phyloP scores from a whole-genome alignment of 2,888 invertebrate species.

The Lobophora halterata region DNA sequence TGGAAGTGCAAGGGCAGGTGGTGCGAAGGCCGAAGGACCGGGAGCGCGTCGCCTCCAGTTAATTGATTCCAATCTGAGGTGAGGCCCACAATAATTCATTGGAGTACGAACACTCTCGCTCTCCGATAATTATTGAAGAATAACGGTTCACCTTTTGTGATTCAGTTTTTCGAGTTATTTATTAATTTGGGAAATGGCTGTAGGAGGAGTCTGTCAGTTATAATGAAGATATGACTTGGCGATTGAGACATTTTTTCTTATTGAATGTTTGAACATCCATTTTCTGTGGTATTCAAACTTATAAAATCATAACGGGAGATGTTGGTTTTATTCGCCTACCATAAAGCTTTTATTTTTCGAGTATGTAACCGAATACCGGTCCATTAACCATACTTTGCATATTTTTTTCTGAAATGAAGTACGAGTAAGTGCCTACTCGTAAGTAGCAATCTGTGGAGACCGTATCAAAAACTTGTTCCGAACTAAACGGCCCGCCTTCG shows the following conservation, averaged over 20 bases:
- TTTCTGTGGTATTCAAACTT: too few relatives aligned
- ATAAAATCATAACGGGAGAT: too few relatives aligned
- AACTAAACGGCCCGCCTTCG: conserved; percentile 16
- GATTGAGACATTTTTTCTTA: too few relatives aligned
- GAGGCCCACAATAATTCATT: conserved; percentile 60
- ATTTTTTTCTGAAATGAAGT: background rate
- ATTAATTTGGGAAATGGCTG: too few relatives aligned
- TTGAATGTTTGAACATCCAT: too few relatives aligned
- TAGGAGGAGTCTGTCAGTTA: too few relatives aligned
- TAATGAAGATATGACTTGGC: too few relatives aligned
- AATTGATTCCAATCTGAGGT: conserved; percentile 76
- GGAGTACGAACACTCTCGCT: conserved; percentile 46
- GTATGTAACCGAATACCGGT: too few relatives aligned
- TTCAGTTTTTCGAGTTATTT: conserved; percentile 7
- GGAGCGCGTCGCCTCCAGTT: conserved; percentile 66
- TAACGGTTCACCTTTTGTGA: conserved; percentile 43
- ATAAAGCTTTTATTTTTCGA: too few relatives aligned
- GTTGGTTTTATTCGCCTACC: too few relatives aligned
- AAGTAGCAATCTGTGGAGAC: conserved; percentile 5
- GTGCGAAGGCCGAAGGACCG: conserved; percentile 64
- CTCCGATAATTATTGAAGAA: conserved; percentile 29
- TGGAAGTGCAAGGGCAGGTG: conserved; percentile 61
- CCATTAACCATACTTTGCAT: conserved; percentile 7
- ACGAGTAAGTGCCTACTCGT: too few relatives aligned
- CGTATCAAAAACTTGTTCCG: conserved; percentile 20